Evolutionary conservation across 2,113 vertebrate genomes (phyloP).

Genomic region (Psammodynastes pulverulentus): DNA sequence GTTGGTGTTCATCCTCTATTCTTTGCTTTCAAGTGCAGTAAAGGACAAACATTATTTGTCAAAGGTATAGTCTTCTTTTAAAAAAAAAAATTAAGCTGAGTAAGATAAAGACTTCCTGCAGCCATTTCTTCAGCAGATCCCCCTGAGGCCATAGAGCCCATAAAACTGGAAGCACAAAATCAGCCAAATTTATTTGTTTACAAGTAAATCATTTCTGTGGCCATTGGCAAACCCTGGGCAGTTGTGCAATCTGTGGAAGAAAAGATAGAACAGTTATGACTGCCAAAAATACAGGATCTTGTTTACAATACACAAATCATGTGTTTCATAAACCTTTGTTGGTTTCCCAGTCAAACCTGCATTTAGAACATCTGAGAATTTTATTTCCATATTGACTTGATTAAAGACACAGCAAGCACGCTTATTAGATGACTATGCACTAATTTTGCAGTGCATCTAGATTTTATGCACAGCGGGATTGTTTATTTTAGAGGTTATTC

Average conservation of each 20-base stretch:
- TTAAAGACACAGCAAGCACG: slow-evolving; percentile 58
- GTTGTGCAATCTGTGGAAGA: not conserved
- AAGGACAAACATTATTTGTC: slow-evolving; percentile 36
- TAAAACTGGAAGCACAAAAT: slow-evolving; percentile 34
- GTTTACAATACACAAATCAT: slow-evolving; percentile 12
- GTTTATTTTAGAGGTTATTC: slow-evolving; percentile 41
- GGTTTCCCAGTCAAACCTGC: not conserved
- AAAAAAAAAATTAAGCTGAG: slow-evolving; percentile 4
- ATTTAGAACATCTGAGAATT: slow-evolving; percentile 46
- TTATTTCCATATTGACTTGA: slow-evolving; percentile 66
- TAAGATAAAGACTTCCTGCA: slow-evolving; percentile 25
- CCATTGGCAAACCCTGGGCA: slow-evolving; percentile 15
- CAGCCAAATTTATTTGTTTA: not conserved
- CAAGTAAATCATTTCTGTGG: slow-evolving; percentile 12
- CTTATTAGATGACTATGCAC: slow-evolving; percentile 50
- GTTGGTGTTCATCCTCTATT: not conserved
- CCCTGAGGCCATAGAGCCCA: not conserved
- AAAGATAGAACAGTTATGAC: not conserved
- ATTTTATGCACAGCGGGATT: slow-evolving; percentile 54
- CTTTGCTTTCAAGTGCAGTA: slow-evolving; percentile 18
- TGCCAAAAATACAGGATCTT: slow-evolving; percentile 1
- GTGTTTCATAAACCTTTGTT: not conserved
- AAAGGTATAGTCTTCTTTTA: slow-evolving; percentile 5
- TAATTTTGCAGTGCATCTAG: slow-evolving; percentile 51
- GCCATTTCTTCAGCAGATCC: not conserved